Evolutionary conservation across 2,113 vertebrate species (phyloP), one percentile per base, ranked within the genome.

Genomic region (Ciconia maguari): DNA sequence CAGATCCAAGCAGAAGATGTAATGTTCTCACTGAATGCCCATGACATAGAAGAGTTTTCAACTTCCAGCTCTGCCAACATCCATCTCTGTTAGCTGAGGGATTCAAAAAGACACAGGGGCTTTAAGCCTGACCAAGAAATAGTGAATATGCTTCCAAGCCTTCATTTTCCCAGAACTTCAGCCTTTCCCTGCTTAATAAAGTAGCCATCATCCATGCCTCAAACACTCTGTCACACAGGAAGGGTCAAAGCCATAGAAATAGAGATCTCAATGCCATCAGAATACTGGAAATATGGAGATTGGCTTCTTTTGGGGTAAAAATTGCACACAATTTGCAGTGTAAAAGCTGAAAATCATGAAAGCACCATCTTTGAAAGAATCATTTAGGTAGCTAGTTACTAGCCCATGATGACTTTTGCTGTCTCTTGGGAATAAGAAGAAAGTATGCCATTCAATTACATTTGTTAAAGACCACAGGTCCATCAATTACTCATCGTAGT

Each of bases 21-120:
- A 72, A 65, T 89, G 75, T 94, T 95, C 74, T 92, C 42, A 55
- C 38, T 93, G 89, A 94, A 92, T 93, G 80, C 71, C 74, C 74
- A 78, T 48, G 60, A 93, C 54, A 91, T 66, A 72, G 66, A 72
- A 61, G 78, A 76, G 71, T 93, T 94, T 90, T 97, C 71, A 87
- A 65, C 77, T 69, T 49, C 34, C 42, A 62, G 66, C 26, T 46
- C 66, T 96, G 87, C 78, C 93, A 95, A 74, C 29, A 80, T 83
- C 77, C 1, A 0, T 90, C 70, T 74, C 62, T 74, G 38, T 72
- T 90, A 92, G 75, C 62, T 32, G 61, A 12, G 49, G 54, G 46
- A 92, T 77, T 75, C 41, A 85, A 48, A 55, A 85, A 76, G 68
- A 69, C 25, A 70, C 30, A 61, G 46, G 38, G 66, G 20, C 66